Evolutionary conservation across 2,797 vertebrate genomes (phyloP), one percentile per base, ranked within the genome.

Genomic region (Muscicapa striata): DNA sequence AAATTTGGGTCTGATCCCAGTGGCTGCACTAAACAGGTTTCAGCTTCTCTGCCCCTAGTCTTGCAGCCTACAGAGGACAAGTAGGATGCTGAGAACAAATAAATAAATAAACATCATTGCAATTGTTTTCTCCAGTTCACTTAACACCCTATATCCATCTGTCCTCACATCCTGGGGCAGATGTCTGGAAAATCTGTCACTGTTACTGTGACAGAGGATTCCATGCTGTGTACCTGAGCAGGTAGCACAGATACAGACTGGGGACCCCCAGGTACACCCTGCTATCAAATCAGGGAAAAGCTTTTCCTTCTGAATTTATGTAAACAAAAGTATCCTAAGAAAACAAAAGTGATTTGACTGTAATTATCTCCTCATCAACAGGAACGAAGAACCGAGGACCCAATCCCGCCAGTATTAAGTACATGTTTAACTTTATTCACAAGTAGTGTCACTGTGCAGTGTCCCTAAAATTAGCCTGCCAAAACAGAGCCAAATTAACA

Each of bases 351-450:
- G 9, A 70, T 67, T 74, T 67, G 64, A 48, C 41, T 72, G 57
- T 4, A 84, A 89, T 76, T 63, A 89, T 32, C 84, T 52, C 34
- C 46, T 63, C 52, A 38, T 76, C 69, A 90, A 79, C 72, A 94
- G 24, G 55, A 51, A 73, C 15, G 10, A 18, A 74, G 90, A 84
- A 68, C 14, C 2, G 4, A 81, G 73, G 85, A 58, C 61, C 64
- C 90, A 22, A 34, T 41, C 52, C 62, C 72, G 84, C 92, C 84
- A 87, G 75, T 64, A 69, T 64, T 55, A 94, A 94, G 73, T 46
- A 61, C 21, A 17, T 16, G 27, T 72, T 90, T 48, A 62, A 89
- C 70, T 93, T 92, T 10, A 91, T 87, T 85, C 82, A 81, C 14
- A 1, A 78, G 43, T 15, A 87, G 72, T 30, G 69, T 64, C 11